Base-by-base conservation (phyloP, 2,888 invertebrate species). In the Endotricha flammealis region DNA sequence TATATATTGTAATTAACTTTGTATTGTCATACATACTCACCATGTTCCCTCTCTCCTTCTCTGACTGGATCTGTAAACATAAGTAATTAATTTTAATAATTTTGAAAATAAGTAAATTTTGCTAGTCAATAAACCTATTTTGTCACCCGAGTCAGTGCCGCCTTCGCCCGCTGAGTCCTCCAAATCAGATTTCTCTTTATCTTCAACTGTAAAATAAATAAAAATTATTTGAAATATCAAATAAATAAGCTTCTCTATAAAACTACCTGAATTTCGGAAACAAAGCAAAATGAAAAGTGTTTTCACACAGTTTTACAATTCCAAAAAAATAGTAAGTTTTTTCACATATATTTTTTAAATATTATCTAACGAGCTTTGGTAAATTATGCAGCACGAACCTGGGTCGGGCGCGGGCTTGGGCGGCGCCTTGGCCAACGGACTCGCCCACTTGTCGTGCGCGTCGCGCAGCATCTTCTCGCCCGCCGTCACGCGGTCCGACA, bases 381-480 rank as follows among this genome's bases (percentile, higher is more conserved):
- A n/a, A n/a, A n/a, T n/a, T n/a, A n/a, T n/a, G n/a, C n/a, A n/a
- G n/a, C n/a, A n/a, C n/a, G n/a, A n/a, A n/a, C n/a, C n/a, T n/a
- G n/a, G n/a, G n/a, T 77, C 67, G n/a, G 44, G 44, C 25, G 50
- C 61, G 3, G 55, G 29, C 39, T 67, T 64, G 40, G 27, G 48
- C 8, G 40, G n/a, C n/a, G n/a, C 46, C 39, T 65, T 67, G 22
- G 52, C 44, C 2, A 63, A 63, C 2, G 74, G 69, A 9, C 62
- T 63, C 42, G 81, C 64, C 74, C 78, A 79, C 46, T 68, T 70
- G 39, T 85, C 87, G 29, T 80, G 78, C 0, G 82, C 81, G 38
- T 87, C 87, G 1, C 83, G 60, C n/a, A 86, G 54, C 74, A 86
- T 74, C 57, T 82, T 79, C 65, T 87, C 87, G 0, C 77, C 86